Evolutionary conservation across 2,113 vertebrate species (phyloP), one percentile per base, ranked within the genome.

Genomic region (Agapornis roseicollis): DNA sequence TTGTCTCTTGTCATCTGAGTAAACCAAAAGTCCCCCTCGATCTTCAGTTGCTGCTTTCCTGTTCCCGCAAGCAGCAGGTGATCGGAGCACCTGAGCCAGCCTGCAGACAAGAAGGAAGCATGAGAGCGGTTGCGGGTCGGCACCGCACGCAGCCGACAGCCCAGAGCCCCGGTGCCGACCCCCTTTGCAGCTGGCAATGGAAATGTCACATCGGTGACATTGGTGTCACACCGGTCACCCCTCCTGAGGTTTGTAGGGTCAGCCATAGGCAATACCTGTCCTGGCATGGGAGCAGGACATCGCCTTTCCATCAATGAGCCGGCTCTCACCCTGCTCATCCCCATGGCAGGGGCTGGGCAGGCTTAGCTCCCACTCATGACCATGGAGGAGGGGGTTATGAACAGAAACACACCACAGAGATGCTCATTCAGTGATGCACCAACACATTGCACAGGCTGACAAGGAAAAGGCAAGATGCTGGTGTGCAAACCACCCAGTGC

Each of bases 71-170:
- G 96, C 95, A 91, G 92, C 95, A 96, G 94, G 96, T 96, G 94
- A 96, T 96, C 94, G 86, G 95, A 96, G 94, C 95, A 95, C 96
- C 96, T 96, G 95, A 97, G 96, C 96, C 96, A 96, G 96, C 96
- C 95, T 96, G 90, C 94, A 96, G 96, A 96, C 93, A 74, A 97
- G 96, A 96, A 96, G 96, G 96, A 96, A 96, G 74, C 85, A 37
- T 96, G 42, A 94, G 93, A 97, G 53, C 47, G 1, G 37, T 17
- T 17, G 80, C 23, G 11, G 93, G 86, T 13, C 6, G 28, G 78
- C 52, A 31, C 61, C 27, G 35, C 20, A 2, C 37, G 22, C 58
- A 9, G 66, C 77, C 82, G 7, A 19, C 41, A 79, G 89, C 89
- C 76, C 85, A 19, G 11, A 29, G 18, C 88, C 89, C 89, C 87